Percentiles rank a stretch among this genome's conserved stretches.
Evolutionary conservation across 2,888 invertebrate species (phyloP).

Genomic region (Allolobophora icterica): DNA sequence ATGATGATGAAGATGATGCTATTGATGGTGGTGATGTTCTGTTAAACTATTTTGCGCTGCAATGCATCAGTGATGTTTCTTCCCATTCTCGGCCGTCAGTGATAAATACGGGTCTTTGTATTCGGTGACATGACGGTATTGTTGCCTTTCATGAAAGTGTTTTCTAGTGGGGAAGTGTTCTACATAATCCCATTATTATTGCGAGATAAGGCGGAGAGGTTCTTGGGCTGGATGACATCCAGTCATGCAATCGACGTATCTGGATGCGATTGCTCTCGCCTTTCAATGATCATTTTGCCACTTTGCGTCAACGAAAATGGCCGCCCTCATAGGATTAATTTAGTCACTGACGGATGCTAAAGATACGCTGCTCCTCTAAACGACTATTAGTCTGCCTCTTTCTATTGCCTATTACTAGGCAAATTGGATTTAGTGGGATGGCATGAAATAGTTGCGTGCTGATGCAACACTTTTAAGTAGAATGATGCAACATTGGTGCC

Average conservation of each 20-base stretch:
- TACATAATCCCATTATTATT: not conserved
- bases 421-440: not conserved
- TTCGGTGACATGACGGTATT: not conserved
- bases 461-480: not conserved
- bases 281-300: not conserved
- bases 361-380: not conserved
- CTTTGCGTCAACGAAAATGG: not conserved
- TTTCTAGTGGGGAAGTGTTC: not conserved
- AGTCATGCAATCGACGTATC: not conserved
- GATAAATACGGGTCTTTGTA: not conserved
- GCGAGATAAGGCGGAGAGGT: not conserved
- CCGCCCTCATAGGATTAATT: not conserved
- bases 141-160: not conserved
- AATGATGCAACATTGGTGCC: not conserved
- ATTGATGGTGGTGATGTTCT: not conserved
- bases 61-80: not conserved
- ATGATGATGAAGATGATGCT: not conserved
- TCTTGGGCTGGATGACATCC: not conserved
- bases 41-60: not conserved
- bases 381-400: not conserved
- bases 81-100: not conserved
- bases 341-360: not conserved
- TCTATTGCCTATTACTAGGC: not conserved
- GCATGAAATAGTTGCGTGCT: not conserved
- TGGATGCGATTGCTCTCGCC: not conserved